Percentiles rank a stretch among this genome's conserved stretches.
phyloP scores from a whole-genome alignment of 2,888 invertebrate species.

The Steromphala cineraria region DNA sequence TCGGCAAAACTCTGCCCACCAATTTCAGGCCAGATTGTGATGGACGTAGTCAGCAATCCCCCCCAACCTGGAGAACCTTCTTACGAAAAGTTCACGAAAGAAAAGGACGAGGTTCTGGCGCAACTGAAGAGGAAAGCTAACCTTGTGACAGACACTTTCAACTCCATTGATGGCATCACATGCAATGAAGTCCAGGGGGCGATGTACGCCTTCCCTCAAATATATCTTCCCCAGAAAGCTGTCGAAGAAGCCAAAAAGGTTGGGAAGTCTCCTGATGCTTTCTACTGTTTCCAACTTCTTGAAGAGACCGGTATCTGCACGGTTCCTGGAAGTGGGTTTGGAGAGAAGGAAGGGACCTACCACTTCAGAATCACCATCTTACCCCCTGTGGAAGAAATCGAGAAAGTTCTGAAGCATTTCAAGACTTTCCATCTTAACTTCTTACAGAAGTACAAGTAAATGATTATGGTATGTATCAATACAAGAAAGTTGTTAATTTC shows the following conservation, averaged over 20 bases:
- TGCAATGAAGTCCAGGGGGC: slow-evolving; percentile 93
- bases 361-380: slow-evolving; percentile 97
- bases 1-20: slow-evolving; percentile 96
- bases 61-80: slow-evolving; percentile 91
- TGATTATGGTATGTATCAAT: background rate
- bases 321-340: slow-evolving; percentile 92
- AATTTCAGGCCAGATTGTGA: slow-evolving; percentile 88
- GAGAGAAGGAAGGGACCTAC: slow-evolving; percentile 92
- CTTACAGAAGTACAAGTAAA: slow-evolving; percentile 80
- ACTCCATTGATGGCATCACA: slow-evolving; percentile 90
- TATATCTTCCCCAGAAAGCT: slow-evolving; percentile 89
- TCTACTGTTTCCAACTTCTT: slow-evolving; percentile 93
- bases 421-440: slow-evolving; percentile 89
- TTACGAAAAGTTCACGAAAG: slow-evolving; percentile 78
- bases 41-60: slow-evolving; percentile 93
- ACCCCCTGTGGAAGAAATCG: slow-evolving; percentile 88
- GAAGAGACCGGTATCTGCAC: slow-evolving; percentile 94
- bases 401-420: slow-evolving; percentile 88
- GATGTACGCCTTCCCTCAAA: slow-evolving; percentile 97
- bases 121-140: slow-evolving; percentile 87
- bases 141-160: slow-evolving; percentile 91
- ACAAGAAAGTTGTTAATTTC: background rate
- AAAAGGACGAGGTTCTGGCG: slow-evolving; percentile 84
- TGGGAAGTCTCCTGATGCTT: slow-evolving; percentile 85
- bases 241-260: slow-evolving; percentile 85